Evolutionary conservation across 2,113 vertebrate genomes (phyloP).

Genomic region (Neopipo cinnamomea): DNA sequence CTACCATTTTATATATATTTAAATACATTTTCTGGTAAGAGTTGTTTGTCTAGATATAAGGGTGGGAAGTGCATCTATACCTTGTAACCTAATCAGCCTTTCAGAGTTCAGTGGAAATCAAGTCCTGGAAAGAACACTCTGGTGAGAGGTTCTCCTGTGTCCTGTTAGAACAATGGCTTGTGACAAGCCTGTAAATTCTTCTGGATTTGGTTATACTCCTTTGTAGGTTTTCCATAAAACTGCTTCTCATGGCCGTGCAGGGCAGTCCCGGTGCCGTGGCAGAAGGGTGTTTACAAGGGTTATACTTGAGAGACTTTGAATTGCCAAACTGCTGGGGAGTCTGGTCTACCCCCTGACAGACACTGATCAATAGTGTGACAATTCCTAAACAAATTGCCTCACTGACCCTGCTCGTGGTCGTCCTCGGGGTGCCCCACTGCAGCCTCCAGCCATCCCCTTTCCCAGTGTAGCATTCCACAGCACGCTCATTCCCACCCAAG

Average conservation of each 20-base stretch:
- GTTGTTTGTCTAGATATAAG: not conserved
- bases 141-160: not conserved
- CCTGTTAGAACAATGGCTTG: not conserved
- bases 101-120: not conserved
- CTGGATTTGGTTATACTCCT: not conserved
- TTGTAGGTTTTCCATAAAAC: not conserved
- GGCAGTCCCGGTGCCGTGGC: not conserved
- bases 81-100: not conserved
- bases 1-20: constrained; percentile 2
- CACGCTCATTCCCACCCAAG: rapidly evolving
- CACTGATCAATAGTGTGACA: not conserved
- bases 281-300: not conserved
- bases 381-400: not conserved
- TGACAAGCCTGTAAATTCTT: not conserved
- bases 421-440: not conserved
- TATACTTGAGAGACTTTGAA: not conserved
- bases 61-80: not conserved
- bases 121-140: not conserved
- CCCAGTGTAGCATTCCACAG: not conserved
- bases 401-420: not conserved
- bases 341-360: not conserved
- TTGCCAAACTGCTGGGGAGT: not conserved
- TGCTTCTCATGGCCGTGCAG: not conserved
- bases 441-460: not conserved
- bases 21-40: not conserved